Conservation (phyloP, 2,113 vertebrate species). For the Neofelis nebulosa region DNA sequence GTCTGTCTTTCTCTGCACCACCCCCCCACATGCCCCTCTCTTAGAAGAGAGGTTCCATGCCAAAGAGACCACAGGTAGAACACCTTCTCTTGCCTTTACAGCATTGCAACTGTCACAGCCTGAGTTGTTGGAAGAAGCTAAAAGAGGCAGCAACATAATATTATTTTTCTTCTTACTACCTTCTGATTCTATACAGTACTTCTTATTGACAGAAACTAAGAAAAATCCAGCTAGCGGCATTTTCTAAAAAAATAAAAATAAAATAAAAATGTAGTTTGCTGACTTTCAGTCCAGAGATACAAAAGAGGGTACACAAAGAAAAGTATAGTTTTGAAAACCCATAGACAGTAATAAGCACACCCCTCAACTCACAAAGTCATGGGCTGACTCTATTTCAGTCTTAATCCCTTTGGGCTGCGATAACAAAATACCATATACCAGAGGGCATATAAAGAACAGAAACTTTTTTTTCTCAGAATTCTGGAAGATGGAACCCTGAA, state of each 20-base stretch:
- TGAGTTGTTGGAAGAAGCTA: background rate
- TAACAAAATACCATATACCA: background rate
- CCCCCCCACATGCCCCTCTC: rapidly evolving
- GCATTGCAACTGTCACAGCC: background rate
- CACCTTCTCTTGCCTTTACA: background rate
- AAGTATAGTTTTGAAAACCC: background rate
- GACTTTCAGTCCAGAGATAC: background rate
- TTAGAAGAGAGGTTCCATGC: background rate
- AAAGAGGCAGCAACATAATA: background rate
- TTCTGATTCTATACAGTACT: background rate
- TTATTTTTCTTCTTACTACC: background rate
- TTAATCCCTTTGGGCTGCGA: background rate
- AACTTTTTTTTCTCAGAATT: background rate
- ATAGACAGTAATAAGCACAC: background rate
- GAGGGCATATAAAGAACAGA: background rate
- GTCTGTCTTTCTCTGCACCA: background rate
- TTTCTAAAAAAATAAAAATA: background rate
- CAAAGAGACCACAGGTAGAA: background rate
- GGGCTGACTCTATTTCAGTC: background rate
- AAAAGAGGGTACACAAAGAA: background rate
- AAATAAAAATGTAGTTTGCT: background rate
- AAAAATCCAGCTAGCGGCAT: background rate
- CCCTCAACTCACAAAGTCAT: background rate
- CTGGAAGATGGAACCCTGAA: background rate
- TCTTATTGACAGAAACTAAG: background rate